Base-by-base conservation (phyloP, 2,113 vertebrate genomes). In the Xenopus laevis region DNA sequence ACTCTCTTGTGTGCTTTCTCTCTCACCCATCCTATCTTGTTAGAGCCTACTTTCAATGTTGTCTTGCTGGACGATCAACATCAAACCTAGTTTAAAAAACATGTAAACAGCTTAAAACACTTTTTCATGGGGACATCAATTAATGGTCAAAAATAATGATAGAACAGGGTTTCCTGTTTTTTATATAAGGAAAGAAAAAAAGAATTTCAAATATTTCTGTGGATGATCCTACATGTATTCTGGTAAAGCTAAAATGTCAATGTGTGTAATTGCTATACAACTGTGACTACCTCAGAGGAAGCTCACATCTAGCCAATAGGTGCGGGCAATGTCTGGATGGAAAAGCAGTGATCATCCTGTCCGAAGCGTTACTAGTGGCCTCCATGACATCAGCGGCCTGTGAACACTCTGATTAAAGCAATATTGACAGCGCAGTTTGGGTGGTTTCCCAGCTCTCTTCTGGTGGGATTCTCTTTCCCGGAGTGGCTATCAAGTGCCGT, bases 311-410 rank as follows among this genome's bases (percentile, higher is more conserved):
- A n/a, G 53, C 30, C n/a, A 45, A 30, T 52, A 68, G 46, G 16
- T 68, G 5, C 27, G 55, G 27, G 50, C 67, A 40, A 57, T 70
- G 27, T 44, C 27, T 50, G 66, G 52, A 68, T 21, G 13, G 52
- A 53, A 68, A 55, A 18, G 9, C 50, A 68, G 47, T 17, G 50
- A 23, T 69, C 16, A 44, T 69, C n/a, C 15, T 69, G 67, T 69
- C 20, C n/a, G 23, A 8, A 52, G 30, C 27, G 23, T 58, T 57
- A 55, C 52, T 69, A 13, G 17, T 57, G 30, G 53, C 53, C 53
- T 57, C 53, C 33, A 70, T 70, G 30, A 70, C 68, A 59, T 70
- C 68, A 70, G 23, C 16, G 66, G 6, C 66, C 10, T 68, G 47
- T 11, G 33, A 53, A 68, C 46, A 52, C 67, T 58, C 53, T 17